phyloP scores from a whole-genome alignment of 2,888 invertebrate genomes.

The Ceramica pisi region DNA sequence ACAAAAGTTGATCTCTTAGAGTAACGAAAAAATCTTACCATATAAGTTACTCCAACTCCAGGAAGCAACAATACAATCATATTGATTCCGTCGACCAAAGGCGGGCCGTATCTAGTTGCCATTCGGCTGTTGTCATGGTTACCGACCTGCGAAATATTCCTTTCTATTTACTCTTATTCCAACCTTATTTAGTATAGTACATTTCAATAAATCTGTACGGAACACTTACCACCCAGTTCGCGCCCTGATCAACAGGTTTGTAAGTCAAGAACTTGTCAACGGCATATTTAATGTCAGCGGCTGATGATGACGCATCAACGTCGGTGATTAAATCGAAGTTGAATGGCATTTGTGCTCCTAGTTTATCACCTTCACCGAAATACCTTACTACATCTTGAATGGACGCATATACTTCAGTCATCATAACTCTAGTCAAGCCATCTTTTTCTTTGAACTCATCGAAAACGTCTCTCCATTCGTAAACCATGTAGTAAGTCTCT shows the following conservation, averaged over 20 bases:
- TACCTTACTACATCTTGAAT: constrained; percentile 92
- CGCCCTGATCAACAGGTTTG: constrained; percentile 90
- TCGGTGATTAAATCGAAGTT: constrained; percentile 94
- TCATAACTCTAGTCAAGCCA: constrained; percentile 91
- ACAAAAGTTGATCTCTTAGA: not conserved
- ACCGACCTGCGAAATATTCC: constrained; percentile 88
- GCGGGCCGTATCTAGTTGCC: constrained; percentile 91
- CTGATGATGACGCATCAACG: constrained; percentile 90
- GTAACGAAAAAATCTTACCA: constrained; percentile 72
- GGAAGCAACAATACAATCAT: constrained; percentile 94
- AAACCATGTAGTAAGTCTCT: constrained; percentile 92
- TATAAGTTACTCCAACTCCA: constrained; percentile 94
- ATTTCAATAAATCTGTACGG: constrained; percentile 12
- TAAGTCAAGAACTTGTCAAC: constrained; percentile 92
- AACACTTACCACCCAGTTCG: constrained; percentile 95
- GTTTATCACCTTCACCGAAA: constrained; percentile 90
- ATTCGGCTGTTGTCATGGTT: constrained; percentile 93
- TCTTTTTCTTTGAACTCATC: constrained; percentile 90
- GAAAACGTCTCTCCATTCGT: constrained; percentile 92
- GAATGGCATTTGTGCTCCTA: constrained; percentile 94
- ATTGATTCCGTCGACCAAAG: constrained; percentile 93
- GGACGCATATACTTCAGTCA: constrained; percentile 94
- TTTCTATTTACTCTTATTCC: constrained; percentile 22
- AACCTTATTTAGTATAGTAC: constrained; percentile 19
- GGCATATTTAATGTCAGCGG: constrained; percentile 91